Evolutionary conservation across 30 jellyfish, hydroid and myxozoan genomes (phyloP).

Genomic region (Chironex yamaguchii): DNA sequence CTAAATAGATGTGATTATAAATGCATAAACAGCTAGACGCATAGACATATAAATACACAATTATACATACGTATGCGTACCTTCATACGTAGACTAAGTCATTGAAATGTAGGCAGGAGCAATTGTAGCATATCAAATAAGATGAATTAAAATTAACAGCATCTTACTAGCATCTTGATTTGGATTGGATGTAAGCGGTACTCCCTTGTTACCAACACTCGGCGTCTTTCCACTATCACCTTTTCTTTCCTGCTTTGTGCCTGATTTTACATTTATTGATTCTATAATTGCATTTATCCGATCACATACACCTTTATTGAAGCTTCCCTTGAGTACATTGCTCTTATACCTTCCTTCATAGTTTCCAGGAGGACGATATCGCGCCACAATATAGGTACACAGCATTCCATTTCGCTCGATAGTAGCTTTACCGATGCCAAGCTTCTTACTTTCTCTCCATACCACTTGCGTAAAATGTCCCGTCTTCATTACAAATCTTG

Average conservation of each 20-base stretch:
- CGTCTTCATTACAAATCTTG: conserved; percentile 56
- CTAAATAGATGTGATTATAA: too few relatives aligned
- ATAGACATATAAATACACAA: too few relatives aligned
- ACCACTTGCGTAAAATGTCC: conserved; percentile 93
- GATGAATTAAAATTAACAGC: too few relatives aligned
- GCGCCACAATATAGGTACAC: conserved; percentile 83
- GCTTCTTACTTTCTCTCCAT: conserved; percentile 67
- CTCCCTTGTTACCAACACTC: too few relatives aligned
- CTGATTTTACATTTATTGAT: background rate
- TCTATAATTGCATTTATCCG: conserved; percentile 7
- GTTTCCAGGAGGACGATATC: conserved; percentile 84
- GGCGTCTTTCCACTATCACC: background rate
- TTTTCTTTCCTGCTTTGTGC: background rate
- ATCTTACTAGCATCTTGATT: too few relatives aligned
- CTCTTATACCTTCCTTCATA: conserved; percentile 46
- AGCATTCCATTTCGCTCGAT: conserved; percentile 43
- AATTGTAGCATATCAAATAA: too few relatives aligned
- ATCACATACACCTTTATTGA: conserved; percentile 2
- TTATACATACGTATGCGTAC: too few relatives aligned
- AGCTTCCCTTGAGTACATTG: conserved; percentile 69
- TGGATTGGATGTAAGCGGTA: too few relatives aligned
- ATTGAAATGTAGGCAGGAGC: too few relatives aligned
- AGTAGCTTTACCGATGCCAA: conserved; percentile 75
- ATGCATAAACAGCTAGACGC: too few relatives aligned
- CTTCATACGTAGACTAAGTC: too few relatives aligned